Evolutionary conservation across 1,140 invertebrate species (phyloP).

Genomic region (Drosophila grimshawi): DNA sequence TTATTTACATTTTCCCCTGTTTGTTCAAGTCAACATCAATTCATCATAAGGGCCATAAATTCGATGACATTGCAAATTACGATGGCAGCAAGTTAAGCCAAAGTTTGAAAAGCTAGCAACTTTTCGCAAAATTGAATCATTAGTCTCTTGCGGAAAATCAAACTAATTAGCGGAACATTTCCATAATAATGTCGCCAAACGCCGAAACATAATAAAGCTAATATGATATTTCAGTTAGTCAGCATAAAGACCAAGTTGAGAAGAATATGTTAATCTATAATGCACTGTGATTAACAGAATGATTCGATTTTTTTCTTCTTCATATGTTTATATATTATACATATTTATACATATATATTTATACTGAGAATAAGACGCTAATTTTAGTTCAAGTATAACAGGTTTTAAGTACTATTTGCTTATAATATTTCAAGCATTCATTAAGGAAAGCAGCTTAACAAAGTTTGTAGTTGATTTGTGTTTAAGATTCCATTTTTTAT

Average conservation of each 20-base stretch:
- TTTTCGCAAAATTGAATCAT: slow-evolving; percentile 52
- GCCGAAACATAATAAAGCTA: background rate
- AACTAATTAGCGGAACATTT: slow-evolving; percentile 68
- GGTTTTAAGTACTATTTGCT: too few species aligned
- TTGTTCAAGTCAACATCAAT: slow-evolving; percentile 6
- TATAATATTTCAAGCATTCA: too few species aligned
- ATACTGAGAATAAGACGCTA: too few species aligned
- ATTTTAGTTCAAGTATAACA: too few species aligned
- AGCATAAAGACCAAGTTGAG: slow-evolving; percentile 63
- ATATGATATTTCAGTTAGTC: slow-evolving; percentile 61
- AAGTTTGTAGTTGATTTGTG: too few species aligned
- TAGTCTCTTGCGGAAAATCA: slow-evolving; percentile 45
- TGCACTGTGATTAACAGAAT: background rate
- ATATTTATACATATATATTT: too few species aligned
- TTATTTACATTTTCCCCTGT: background rate
- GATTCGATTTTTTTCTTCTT: background rate
- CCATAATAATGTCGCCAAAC: slow-evolving; percentile 21
- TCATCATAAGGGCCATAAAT: slow-evolving; percentile 23
- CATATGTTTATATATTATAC: too few species aligned
- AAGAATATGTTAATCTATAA: slow-evolving; percentile 25
- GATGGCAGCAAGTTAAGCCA: slow-evolving; percentile 20
- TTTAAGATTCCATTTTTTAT: too few species aligned
- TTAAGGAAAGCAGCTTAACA: too few species aligned
- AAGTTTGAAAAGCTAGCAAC: slow-evolving; percentile 54
- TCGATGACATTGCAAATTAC: slow-evolving; percentile 18